phyloP scores from a whole-genome alignment of 2,113 vertebrate genomes.

The Bostrychus sinensis region DNA sequence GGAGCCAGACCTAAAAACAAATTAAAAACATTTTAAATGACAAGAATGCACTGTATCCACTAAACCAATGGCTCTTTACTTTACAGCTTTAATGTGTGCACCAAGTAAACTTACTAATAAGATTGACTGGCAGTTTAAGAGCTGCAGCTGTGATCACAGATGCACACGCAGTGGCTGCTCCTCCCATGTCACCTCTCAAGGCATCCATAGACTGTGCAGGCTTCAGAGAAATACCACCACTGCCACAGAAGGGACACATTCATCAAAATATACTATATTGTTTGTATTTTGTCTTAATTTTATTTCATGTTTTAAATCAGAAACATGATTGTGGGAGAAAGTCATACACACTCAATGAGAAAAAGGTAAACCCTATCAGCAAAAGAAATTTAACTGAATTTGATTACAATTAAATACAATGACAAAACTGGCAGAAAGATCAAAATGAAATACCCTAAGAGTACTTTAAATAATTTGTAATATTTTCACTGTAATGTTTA shows the following conservation, averaged over 20 bases:
- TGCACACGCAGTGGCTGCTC: constrained; percentile 92
- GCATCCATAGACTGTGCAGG: constrained; percentile 91
- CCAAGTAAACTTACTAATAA: constrained; percentile 84
- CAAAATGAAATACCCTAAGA: too few species aligned
- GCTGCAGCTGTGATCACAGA: constrained; percentile 90
- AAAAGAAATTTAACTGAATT: too few species aligned
- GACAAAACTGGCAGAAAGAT: too few species aligned
- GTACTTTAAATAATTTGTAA: too few species aligned
- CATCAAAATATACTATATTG: background rate
- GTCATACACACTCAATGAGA: too few species aligned
- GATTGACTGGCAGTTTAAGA: constrained; percentile 88
- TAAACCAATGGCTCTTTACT: too few species aligned
- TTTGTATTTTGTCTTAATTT: too few species aligned
- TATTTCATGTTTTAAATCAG: too few species aligned
- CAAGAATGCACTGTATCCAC: background rate
- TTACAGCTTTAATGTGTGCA: background rate
- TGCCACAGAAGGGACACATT: constrained; percentile 52
- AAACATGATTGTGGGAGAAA: too few species aligned
- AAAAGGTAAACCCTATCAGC: too few species aligned
- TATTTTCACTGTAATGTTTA: too few species aligned
- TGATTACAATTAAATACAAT: background rate
- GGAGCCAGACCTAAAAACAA: constrained; percentile 85
- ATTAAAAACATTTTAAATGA: too few species aligned
- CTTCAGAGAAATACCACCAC: constrained; percentile 98
- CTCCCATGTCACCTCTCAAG: constrained; percentile 98